Evolutionary conservation across 2,113 vertebrate genomes (phyloP).

Genomic region (Empidonax alnorum): DNA sequence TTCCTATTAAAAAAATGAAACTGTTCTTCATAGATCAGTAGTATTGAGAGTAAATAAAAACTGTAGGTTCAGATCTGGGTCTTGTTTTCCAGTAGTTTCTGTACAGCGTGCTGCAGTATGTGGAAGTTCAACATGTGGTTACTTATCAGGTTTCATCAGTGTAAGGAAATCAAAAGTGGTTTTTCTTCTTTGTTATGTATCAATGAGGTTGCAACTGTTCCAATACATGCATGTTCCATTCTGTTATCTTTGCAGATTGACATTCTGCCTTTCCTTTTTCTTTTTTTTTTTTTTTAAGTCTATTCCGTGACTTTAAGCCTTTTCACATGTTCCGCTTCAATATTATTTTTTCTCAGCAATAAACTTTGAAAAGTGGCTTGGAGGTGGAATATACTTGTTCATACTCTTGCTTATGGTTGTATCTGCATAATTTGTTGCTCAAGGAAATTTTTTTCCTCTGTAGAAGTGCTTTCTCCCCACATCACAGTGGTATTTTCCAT

Average conservation of each 20-base stretch:
- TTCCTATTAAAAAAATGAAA: background rate
- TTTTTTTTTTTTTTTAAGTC: background rate
- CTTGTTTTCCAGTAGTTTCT: background rate
- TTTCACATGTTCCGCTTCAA: background rate
- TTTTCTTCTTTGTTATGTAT: slow-evolving; percentile 38
- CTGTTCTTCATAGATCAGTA: background rate
- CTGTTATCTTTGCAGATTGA: slow-evolving; percentile 43
- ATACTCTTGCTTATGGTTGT: background rate
- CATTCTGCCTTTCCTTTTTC: background rate
- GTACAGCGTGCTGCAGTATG: background rate
- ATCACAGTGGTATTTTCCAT: background rate
- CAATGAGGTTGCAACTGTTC: slow-evolving; percentile 27
- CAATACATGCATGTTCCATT: slow-evolving; percentile 37
- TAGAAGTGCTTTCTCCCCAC: background rate
- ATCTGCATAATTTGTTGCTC: background rate
- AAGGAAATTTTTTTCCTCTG: background rate
- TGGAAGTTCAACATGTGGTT: slow-evolving; percentile 56
- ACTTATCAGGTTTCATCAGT: slow-evolving; percentile 29
- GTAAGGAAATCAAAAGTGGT: slow-evolving; percentile 50
- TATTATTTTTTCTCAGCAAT: background rate
- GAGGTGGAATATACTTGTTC: background rate
- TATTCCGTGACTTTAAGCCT: slow-evolving; percentile 9
- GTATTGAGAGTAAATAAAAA: background rate
- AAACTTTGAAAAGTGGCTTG: background rate
- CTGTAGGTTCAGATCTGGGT: background rate